Base-by-base conservation (phyloP, 2,113 vertebrate species). In the Tetraodon nigroviridis region DNA sequence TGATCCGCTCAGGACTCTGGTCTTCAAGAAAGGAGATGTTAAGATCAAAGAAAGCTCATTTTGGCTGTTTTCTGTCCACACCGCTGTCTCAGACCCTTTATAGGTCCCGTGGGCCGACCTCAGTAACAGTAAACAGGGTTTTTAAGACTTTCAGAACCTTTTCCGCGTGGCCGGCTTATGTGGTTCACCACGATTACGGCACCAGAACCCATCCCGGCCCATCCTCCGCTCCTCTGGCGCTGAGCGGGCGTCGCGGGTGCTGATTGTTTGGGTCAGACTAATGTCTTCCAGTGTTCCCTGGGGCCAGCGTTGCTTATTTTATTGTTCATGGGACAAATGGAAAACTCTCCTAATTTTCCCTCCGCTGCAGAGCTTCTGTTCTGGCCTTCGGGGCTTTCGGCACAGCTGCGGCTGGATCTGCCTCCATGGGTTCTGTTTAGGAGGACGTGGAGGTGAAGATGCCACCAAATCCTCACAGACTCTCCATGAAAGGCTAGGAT, bases 311-410 rank as follows among this genome's bases (percentile, higher is more conserved):
- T 78, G 2, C 32, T 79, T 14, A 32, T 81, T 84, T 80, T 71
- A 71, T 80, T 76, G 70, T 73, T 71, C 61, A 61, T 64, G 41
- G 67, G 57, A 63, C 68, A 80, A 81, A 74, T 73, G 75, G 77
- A 78, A 79, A 79, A 83, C 69, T 63, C 24, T 51, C 67, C 81
- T 75, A 64, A 76, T 80, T 75, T 69, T 80, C 64, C 74, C 45
- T 48, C 22, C 50, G 46, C 71, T 58, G 6, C 69, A 0, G 12
- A 70, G 80, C 83, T 87, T 81, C 87, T 82, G 84, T 87, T 84
- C 75, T 87, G 85, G 78, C 79, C 66, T 78, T 67, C 12, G 46
- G 60, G 5, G 0, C n/a, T 27, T 22, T 20, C 76, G 56, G 37
- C 48, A 11, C 68, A 56, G 63, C 56, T n/a, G 1, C n/a, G 62